Base-by-base conservation (phyloP, 2,888 invertebrate genomes). In the Chesias legatella region DNA sequence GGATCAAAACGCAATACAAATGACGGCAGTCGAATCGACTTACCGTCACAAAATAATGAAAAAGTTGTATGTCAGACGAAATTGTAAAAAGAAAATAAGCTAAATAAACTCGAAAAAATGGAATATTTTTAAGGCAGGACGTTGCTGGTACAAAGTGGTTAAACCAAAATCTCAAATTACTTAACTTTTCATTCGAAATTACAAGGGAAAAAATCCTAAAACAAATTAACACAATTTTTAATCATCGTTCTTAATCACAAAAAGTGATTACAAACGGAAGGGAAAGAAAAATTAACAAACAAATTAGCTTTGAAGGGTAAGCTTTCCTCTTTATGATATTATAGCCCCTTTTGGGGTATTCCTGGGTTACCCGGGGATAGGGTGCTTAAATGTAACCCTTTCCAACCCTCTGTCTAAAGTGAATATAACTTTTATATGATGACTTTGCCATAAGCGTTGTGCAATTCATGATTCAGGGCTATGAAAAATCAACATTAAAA, bases 271-370 rank as follows among this genome's bases (percentile, higher is more conserved):
- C 44, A 43, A 53, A 56, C 55, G 56, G 53, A 60, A 55, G 49
- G 52, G 38, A 36, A 58, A 71, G 82, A 82, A 78, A 80, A 78
- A 84, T 82, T 80, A 79, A 72, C 64, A 67, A 73, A 69, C 74
- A 76, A 84, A 85, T 83, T 82, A 79, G 72, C 73, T 65, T 70
- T 78, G 83, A 83, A 77, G 63, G 76, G 75, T 67, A 75, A 71
- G 8, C n/a, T 27, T 67, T 17, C 2, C 71, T 77, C 70, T 79
- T 84, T 78, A 79, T 74, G 74, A 78, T 77, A 79, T 77, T 69
- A 78, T 62, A 29, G 37, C 31, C 40, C 45, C 28, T 43, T 28
- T 7, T 38, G 29, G 29, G 13, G 13, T 17, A n/a, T n/a, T n/a
- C 5, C 13, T 17, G 13, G 13, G 13, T 17, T 17, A 17, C 13